Evolutionary conservation across 1,140 invertebrate species (phyloP).

Genomic region (Zaprionus tsacasi): DNA sequence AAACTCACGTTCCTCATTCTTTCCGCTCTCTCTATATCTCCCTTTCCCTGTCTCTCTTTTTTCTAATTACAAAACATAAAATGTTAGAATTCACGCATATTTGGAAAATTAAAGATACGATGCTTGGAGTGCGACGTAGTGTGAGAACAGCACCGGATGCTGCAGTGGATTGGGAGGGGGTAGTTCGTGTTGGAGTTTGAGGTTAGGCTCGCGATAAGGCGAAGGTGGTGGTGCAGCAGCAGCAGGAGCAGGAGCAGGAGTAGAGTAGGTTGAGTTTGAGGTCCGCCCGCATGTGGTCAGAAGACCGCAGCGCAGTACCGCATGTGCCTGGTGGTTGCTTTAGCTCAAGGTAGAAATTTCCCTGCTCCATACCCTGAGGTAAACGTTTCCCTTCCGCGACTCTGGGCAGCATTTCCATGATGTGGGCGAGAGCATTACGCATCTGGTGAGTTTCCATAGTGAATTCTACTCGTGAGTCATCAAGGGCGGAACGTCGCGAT

Average conservation of each 20-base stretch:
- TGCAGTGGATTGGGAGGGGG: constrained; percentile 36
- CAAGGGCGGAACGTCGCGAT: constrained; percentile 41
- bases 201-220: constrained; percentile 23
- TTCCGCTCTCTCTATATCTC: not conserved
- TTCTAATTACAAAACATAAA: constrained; percentile 82
- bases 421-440: constrained; percentile 64
- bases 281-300: constrained; percentile 66
- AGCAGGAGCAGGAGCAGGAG: too few relatives aligned
- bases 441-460: constrained; percentile 72
- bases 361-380: not conserved
- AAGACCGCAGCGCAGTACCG: constrained; percentile 35
- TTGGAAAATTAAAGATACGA: constrained; percentile 80
- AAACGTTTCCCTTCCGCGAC: not conserved
- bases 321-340: constrained; percentile 65
- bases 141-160: constrained; percentile 75
- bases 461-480: constrained; percentile 10
- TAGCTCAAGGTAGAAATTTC: constrained; percentile 62
- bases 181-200: not conserved
- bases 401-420: constrained; percentile 62
- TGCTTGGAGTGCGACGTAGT: constrained; percentile 48
- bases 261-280: constrained; percentile 19
- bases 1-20: constrained; percentile 15
- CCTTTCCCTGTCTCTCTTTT: constrained; percentile 17
- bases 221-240: not conserved
- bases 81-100: constrained; percentile 80